A percentile compares a stretch with the other conserved stretches of the same genome.
Conservation (phyloP, 2,888 invertebrate species). For the Branchipolynoe longqiensis region DNA sequence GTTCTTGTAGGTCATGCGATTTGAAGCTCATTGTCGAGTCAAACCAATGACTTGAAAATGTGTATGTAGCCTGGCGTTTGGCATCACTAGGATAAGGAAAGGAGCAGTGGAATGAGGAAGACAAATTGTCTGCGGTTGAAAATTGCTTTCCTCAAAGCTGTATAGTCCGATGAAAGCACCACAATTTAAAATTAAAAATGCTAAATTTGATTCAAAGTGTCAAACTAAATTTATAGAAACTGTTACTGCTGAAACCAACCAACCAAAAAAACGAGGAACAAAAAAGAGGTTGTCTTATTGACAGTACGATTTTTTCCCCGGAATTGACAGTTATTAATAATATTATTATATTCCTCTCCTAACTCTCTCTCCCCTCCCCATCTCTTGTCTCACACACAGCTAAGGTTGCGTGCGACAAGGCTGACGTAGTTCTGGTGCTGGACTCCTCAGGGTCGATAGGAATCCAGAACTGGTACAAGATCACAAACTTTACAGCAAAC, state of each 20-base stretch:
- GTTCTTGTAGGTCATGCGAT: no score
- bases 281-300: background rate
- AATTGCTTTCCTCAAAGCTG: no score
- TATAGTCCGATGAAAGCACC: no score
- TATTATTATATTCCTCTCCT: background rate
- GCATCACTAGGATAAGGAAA: no score
- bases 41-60: no score
- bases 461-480: constrained; percentile 36
- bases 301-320: background rate
- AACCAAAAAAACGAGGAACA: background rate
- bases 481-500: constrained; percentile 43
- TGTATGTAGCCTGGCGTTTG: no score
- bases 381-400: background rate
- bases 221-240: no score
- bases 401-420: background rate
- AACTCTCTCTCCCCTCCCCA: background rate
- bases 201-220: no score
- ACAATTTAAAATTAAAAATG: no score
- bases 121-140: no score
- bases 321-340: background rate
- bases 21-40: no score
- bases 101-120: no score
- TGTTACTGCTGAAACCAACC: background rate
- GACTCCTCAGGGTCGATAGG: constrained; percentile 49
- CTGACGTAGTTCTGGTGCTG: constrained; percentile 7